Conservation (phyloP, 2,888 invertebrate species). For the Pollenia labialis region DNA sequence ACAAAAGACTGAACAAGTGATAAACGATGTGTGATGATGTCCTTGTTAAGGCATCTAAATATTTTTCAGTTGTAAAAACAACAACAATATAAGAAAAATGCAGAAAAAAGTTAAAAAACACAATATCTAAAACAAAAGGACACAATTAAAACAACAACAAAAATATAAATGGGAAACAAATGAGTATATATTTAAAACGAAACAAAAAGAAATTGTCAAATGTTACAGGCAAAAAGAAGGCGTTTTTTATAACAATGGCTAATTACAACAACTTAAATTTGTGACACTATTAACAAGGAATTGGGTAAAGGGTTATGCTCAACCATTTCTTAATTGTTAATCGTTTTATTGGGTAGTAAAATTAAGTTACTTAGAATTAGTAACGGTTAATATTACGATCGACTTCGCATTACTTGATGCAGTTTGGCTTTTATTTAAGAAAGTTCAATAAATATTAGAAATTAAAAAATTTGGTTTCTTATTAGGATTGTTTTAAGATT, state of each 20-base stretch:
- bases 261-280: constrained; percentile 9
- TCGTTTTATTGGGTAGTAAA: too few relatives aligned
- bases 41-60: constrained; percentile 52
- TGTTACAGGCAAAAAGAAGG: not conserved
- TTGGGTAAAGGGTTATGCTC: too few relatives aligned
- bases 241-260: not conserved
- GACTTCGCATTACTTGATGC: too few relatives aligned
- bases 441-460: too few relatives aligned
- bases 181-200: not conserved
- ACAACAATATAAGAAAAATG: constrained; percentile 9
- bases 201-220: not conserved
- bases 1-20: constrained; percentile 37
- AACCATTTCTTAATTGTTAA: too few relatives aligned
- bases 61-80: constrained; percentile 11
- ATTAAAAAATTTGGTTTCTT: too few relatives aligned
- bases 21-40: constrained; percentile 66
- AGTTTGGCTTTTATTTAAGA: too few relatives aligned
- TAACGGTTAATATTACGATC: too few relatives aligned
- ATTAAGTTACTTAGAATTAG: too few relatives aligned
- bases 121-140: constrained; percentile 4
- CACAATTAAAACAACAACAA: constrained; percentile 26
- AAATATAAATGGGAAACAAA: not conserved
- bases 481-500: too few relatives aligned
- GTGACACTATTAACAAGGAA: not conserved
- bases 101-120: constrained; percentile 8